Conservation (phyloP, 2,113 vertebrate genomes). For the Riparia riparia region DNA sequence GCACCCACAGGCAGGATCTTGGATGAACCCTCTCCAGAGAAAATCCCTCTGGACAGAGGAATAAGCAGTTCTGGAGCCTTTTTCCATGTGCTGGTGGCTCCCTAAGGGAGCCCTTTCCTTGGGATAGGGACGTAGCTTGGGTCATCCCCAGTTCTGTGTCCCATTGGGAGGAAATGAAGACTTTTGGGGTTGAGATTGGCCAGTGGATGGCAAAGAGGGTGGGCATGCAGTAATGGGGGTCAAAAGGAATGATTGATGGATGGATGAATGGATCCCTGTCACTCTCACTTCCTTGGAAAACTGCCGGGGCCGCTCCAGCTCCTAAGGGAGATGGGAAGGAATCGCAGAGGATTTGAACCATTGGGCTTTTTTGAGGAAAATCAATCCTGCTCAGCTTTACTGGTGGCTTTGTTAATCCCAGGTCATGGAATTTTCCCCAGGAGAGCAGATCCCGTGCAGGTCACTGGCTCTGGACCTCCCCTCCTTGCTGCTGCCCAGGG, state of each 20-base stretch:
- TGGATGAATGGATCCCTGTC: neutral
- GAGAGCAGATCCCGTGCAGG: neutral
- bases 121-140: neutral
- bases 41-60: neutral
- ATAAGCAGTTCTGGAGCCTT: neutral
- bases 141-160: neutral
- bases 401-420: neutral
- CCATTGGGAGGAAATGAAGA: neutral
- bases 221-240: neutral
- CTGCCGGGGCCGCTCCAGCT: neutral
- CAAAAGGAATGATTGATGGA: neutral
- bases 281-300: neutral
- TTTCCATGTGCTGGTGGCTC: accelerated
- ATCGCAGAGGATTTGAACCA: neutral
- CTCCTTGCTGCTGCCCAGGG: neutral
- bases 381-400: neutral
- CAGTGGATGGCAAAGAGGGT: neutral
- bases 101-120: neutral
- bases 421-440: neutral
- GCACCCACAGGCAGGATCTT: no score
- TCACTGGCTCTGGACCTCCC: neutral
- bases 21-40: neutral
- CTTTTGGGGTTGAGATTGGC: neutral
- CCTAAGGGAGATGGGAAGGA: neutral
- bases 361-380: neutral